Evolutionary conservation across 2,113 vertebrate genomes (phyloP).

Genomic region (Isurus oxyrinchus): DNA sequence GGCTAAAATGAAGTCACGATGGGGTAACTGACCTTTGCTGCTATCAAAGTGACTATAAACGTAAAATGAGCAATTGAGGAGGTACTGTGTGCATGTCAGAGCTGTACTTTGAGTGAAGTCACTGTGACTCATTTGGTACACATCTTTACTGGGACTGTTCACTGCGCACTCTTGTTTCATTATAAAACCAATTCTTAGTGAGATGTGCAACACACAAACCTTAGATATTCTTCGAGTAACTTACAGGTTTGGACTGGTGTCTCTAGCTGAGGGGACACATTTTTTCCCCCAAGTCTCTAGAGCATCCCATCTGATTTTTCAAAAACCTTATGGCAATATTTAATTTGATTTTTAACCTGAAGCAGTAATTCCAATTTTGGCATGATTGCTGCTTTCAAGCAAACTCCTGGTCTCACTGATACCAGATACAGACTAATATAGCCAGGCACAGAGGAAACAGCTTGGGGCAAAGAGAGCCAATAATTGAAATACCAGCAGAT

Average conservation of each 20-base stretch:
- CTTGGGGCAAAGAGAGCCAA: neutral
- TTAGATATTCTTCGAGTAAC: neutral
- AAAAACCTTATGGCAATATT: neutral
- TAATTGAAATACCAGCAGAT: neutral
- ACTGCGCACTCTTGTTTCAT: neutral
- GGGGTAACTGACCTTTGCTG: conserved; percentile 22
- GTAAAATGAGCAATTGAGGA: neutral
- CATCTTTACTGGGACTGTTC: neutral
- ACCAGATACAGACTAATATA: neutral
- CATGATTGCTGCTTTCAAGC: neutral
- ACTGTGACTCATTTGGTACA: neutral
- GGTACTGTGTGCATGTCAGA: neutral
- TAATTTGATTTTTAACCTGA: conserved; percentile 14
- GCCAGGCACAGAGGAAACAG: neutral
- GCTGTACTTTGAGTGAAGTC: neutral
- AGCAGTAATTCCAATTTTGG: conserved; percentile 10
- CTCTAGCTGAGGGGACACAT: neutral
- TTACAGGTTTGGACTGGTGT: neutral
- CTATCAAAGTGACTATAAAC: neutral
- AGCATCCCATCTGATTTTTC: neutral
- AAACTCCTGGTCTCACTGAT: neutral
- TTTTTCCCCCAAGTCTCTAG: neutral
- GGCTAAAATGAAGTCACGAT: neutral
- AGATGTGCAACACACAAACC: neutral
- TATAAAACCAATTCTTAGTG: neutral